Evolutionary conservation across 2,797 vertebrate genomes (phyloP).

Genomic region (Heterohyrax brucei): DNA sequence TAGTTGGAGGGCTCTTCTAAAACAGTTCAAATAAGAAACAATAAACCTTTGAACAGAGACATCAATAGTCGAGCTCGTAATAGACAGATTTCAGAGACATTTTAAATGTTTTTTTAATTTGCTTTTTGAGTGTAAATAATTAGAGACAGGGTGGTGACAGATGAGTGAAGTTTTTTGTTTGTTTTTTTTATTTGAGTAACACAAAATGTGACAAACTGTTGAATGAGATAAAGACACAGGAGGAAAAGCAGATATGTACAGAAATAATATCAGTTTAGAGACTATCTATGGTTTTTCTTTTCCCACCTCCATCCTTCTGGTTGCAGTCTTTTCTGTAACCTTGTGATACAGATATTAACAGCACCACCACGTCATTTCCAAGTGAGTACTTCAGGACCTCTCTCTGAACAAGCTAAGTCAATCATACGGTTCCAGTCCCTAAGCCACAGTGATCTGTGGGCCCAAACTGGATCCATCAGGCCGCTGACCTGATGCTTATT

Average conservation of each 20-base stretch:
- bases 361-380: neutral
- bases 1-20: neutral
- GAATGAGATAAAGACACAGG: neutral
- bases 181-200: neutral
- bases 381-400: neutral
- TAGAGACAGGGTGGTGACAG: neutral
- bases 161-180: neutral
- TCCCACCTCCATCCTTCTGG: neutral
- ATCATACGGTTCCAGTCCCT: neutral
- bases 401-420: neutral
- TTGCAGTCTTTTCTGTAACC: neutral
- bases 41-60: neutral
- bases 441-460: neutral
- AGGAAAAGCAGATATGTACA: neutral
- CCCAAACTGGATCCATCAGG: neutral
- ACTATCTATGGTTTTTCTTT: neutral
- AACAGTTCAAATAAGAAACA: neutral
- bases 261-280: neutral
- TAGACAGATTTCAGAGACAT: neutral
- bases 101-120: neutral
- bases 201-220: neutral
- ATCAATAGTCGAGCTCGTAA: neutral
- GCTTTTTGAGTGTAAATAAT: neutral
- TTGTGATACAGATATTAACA: neutral
- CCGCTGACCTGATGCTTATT: neutral